Percentiles rank a stretch among this genome's conserved stretches.
phyloP scores from a whole-genome alignment of 2,888 invertebrate genomes.

The Meandrusa payeni region DNA sequence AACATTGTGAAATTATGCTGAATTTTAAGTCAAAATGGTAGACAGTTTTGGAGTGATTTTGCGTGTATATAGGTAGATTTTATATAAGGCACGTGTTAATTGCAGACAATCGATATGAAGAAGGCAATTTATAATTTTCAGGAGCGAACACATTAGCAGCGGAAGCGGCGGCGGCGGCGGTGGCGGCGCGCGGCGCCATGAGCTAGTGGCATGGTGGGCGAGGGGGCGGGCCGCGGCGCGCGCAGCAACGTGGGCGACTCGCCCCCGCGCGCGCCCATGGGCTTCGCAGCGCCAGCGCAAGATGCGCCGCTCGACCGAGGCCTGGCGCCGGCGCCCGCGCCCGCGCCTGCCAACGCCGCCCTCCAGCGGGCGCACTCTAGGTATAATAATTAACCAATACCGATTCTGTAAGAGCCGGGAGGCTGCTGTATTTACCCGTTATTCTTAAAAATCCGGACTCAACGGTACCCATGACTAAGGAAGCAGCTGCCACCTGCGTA shows the following conservation, averaged over 20 bases:
- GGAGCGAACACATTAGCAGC: constrained; percentile 40
- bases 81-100: no score
- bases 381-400: no score
- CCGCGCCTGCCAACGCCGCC: constrained; percentile 59
- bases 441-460: no score
- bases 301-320: constrained; percentile 81
- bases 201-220: constrained; percentile 80
- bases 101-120: no score
- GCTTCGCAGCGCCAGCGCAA: constrained; percentile 79
- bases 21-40: no score
- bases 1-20: no score
- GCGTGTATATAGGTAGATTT: no score
- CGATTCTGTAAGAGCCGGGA: no score
- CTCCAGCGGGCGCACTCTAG: constrained; percentile 87
- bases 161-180: constrained; percentile 52
- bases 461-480: no score
- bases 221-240: constrained; percentile 84
- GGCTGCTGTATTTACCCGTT: no score
- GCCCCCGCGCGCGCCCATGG: constrained; percentile 80
- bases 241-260: constrained; percentile 82
- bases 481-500: no score
- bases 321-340: constrained; percentile 63
- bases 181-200: constrained; percentile 66
- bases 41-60: not conserved
- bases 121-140: constrained; percentile 6